Percentiles rank a stretch among this genome's conserved stretches.
Conservation (phyloP, 2,113 vertebrate species). For the Aplodontia rufa region DNA sequence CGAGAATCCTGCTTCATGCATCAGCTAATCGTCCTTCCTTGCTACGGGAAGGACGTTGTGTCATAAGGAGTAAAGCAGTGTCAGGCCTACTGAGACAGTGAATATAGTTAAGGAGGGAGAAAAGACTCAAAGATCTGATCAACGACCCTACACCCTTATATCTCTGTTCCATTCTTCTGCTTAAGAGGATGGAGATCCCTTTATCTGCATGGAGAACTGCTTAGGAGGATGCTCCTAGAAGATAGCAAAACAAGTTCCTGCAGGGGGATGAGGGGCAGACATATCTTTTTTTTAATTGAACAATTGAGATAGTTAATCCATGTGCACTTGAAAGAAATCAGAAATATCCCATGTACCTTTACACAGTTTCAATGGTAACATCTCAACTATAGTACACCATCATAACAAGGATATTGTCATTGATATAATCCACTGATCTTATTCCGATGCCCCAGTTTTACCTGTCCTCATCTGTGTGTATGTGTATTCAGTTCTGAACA, state of each 20-base stretch:
- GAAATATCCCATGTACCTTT: neutral
- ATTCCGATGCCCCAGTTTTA: conserved; percentile 10
- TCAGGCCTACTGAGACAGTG: neutral
- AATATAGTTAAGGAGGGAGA: neutral
- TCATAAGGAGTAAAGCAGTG: neutral
- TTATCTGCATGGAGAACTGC: neutral
- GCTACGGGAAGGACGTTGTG: neutral
- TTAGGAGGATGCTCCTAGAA: neutral
- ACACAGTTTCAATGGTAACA: neutral
- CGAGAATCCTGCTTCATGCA: neutral
- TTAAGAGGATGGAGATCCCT: neutral
- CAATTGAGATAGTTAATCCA: conserved; percentile 1
- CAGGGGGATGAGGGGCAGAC: neutral
- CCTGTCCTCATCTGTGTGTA: neutral
- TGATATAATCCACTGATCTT: neutral
- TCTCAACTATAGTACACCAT: neutral
- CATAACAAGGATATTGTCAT: neutral
- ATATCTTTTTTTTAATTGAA: neutral
- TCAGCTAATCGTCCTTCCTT: conserved; percentile 6
- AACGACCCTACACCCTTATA: neutral
- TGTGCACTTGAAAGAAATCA: neutral
- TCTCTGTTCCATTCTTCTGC: neutral
- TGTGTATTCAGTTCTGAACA: neutral
- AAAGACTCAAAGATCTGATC: neutral
- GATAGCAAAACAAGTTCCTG: neutral